Evolutionary conservation across 2,797 vertebrate species (phyloP).

Genomic region (Peromyscus aztecus): DNA sequence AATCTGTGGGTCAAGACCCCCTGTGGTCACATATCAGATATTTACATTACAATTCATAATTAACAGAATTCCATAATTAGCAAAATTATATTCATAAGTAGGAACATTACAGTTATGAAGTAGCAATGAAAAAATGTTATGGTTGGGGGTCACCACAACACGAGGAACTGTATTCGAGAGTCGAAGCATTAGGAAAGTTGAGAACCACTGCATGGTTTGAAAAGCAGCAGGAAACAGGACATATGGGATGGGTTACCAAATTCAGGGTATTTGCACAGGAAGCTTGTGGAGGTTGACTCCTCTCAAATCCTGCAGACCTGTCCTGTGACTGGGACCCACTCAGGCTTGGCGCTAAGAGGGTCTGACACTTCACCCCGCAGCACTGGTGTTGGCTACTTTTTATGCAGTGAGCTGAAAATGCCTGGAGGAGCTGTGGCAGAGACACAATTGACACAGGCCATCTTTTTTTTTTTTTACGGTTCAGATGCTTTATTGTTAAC

Average conservation of each 20-base stretch:
- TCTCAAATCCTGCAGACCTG: not conserved
- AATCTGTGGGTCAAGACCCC: not conserved
- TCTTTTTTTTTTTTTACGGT: too few relatives aligned
- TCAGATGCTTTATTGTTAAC: too few relatives aligned
- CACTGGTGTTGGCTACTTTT: not conserved
- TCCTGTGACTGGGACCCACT: not conserved
- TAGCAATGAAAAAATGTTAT: not conserved
- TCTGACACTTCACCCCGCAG: not conserved
- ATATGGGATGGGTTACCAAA: not conserved
- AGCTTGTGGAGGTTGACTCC: not conserved
- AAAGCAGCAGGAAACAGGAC: not conserved
- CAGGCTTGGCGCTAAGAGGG: not conserved
- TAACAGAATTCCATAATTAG: not conserved
- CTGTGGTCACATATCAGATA: not conserved
- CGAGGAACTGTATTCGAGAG: not conserved
- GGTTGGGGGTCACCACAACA: not conserved
- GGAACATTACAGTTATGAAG: not conserved
- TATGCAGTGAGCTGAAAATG: not conserved
- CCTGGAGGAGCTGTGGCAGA: not conserved
- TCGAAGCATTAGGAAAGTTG: not conserved
- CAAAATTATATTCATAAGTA: not conserved
- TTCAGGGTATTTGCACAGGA: not conserved
- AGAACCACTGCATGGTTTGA: not conserved
- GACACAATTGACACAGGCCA: too few relatives aligned
- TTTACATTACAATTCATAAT: not conserved